phyloP scores from a whole-genome alignment of 1,140 invertebrate genomes.

The Bombyx mori region DNA sequence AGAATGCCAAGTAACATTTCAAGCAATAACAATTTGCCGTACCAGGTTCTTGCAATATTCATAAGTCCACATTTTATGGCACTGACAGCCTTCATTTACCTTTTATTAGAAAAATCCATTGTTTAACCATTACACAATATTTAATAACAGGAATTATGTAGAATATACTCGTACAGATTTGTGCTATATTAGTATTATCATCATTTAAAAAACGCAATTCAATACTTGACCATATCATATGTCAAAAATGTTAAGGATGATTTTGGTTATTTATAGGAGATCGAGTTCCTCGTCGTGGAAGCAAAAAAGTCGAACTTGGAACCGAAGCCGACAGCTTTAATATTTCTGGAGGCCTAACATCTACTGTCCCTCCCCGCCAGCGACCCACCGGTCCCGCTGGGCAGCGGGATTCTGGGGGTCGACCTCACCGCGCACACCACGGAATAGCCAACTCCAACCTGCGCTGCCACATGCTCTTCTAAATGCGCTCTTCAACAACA shows the following conservation, averaged over 20 bases:
- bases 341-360: constrained; percentile 91
- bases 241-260: neutral
- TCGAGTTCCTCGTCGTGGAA: constrained; percentile 92
- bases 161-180: no score
- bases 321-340: constrained; percentile 88
- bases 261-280: constrained; percentile 72
- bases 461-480: constrained; percentile 72
- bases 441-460: constrained; percentile 71
- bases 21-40: no score
- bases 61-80: no score
- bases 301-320: constrained; percentile 91
- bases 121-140: no score
- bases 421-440: constrained; percentile 74
- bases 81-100: no score
- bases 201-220: no score
- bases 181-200: no score
- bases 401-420: constrained; percentile 72
- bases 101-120: no score
- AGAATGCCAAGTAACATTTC: no score
- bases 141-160: no score
- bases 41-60: no score
- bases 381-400: constrained; percentile 77
- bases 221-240: no score
- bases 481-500: constrained; percentile 15
- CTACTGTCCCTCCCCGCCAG: constrained; percentile 84